Evolutionary conservation across 1,140 invertebrate species (phyloP), one percentile per base, ranked within the genome.

Genomic region (Plectrocnemia conspersa): DNA sequence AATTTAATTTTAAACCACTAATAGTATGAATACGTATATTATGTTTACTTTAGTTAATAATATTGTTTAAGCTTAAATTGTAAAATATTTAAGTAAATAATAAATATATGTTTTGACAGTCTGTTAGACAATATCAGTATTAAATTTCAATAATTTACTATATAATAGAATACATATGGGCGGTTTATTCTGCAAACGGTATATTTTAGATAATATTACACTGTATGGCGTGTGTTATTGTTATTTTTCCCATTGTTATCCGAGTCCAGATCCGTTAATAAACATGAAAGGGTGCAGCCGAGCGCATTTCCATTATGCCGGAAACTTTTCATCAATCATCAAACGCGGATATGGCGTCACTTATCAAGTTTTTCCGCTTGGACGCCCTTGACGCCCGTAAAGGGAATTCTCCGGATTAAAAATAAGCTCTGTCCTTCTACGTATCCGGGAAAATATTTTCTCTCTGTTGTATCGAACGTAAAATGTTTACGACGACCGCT

Each of bases 321-420:
- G 42, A 45, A 45, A 45, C n/a, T 27, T 15, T 45, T 45, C 42
- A 45, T 45, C 42, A 27, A 45, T 45, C 42, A 45, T 45, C 36
- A 9, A 19, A 15, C 18, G 22, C 22, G 36, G 36, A 40, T 18
- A 40, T 19, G 36, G 13, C 22, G 13, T 15, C 18, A 19, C 36
- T 19, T 18, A 15, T 35, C n/a, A 11, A 11, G 11, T 35, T 35
- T 35, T 35, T 35, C 32, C n/a, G 32, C 32, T 35, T 35, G n/a
- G n/a, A 11, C 32, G n/a, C 32, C 16, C 32, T 35, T n/a, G n/a
- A n/a, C n/a, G n/a, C n/a, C n/a, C n/a, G n/a, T n/a, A n/a, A n/a
- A n/a, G n/a, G n/a, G n/a, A n/a, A n/a, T n/a, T n/a, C n/a, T n/a
- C n/a, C n/a, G n/a, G n/a, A n/a, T n/a, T n/a, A n/a, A n/a, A n/a